A percentile compares a stretch with the other conserved stretches of the same genome.
Evolutionary conservation across 2,113 vertebrate genomes (phyloP).

Genomic region (Glaucidium brasilianum): DNA sequence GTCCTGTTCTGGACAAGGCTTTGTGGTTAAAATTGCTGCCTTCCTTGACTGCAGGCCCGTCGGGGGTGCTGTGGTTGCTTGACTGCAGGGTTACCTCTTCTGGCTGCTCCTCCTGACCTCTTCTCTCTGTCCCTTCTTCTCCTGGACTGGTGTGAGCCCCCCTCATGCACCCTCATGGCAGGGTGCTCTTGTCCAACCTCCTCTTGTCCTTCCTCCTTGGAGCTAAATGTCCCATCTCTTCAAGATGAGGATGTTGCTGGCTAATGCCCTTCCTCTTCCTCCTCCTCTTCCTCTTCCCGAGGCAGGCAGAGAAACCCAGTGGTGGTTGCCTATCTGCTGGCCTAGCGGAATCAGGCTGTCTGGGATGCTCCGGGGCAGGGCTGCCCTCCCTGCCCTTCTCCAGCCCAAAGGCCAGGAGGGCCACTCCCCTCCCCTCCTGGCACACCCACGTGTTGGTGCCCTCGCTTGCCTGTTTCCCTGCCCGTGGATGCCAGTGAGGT

Average conservation of each 20-base stretch:
- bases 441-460: not conserved
- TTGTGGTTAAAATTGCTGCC: not conserved
- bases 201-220: not conserved
- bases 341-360: not conserved
- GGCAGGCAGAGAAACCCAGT: not conserved
- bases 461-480: not conserved
- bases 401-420: not conserved
- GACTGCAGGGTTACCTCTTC: not conserved
- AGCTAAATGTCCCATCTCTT: not conserved
- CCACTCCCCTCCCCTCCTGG: not conserved
- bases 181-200: not conserved
- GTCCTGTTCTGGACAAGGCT: not conserved
- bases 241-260: not conserved
- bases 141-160: not conserved
- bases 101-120: not conserved
- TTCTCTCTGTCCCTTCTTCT: not conserved
- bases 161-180: not conserved
- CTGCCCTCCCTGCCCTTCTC: not conserved
- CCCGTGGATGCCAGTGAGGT: not conserved
- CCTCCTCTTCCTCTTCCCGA: not conserved
- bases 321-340: constrained; percentile 3
- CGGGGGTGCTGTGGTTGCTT: not conserved
- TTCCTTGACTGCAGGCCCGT: fast-evolving
- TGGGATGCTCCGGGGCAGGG: not conserved
- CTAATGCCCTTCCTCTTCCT: not conserved